phyloP scores from a whole-genome alignment of 2,113 vertebrate species.

The Sinocyclocheilus rhinocerous region DNA sequence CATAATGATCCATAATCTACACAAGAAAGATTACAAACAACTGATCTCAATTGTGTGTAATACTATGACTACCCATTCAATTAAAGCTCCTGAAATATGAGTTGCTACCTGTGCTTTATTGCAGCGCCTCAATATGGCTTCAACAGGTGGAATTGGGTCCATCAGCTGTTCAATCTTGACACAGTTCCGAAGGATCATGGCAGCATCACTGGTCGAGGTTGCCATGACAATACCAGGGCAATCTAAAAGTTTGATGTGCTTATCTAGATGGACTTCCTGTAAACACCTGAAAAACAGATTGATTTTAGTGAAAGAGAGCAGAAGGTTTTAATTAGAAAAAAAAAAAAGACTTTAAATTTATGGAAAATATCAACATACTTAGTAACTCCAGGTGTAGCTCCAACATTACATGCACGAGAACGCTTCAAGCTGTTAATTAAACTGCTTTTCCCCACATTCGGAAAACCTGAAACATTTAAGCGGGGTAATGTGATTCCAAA shows the following conservation, averaged over 20 bases:
- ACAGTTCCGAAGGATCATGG: slow-evolving; percentile 86
- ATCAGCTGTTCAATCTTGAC: slow-evolving; percentile 84
- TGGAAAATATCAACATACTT: slow-evolving; percentile 73
- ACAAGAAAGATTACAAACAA: slow-evolving; percentile 17
- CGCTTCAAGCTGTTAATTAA: slow-evolving; percentile 92
- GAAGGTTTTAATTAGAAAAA: no score
- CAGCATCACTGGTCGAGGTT: slow-evolving; percentile 80
- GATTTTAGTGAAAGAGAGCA: neutral
- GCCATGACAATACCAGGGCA: slow-evolving; percentile 87
- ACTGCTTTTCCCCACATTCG: slow-evolving; percentile 92
- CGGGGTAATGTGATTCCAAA: neutral
- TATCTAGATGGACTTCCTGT: slow-evolving; percentile 87
- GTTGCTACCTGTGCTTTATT: slow-evolving; percentile 79
- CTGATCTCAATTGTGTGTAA: neutral
- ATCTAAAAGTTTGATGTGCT: slow-evolving; percentile 87
- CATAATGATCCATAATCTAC: slow-evolving; percentile 85
- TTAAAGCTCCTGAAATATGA: neutral
- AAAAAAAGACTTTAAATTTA: no score
- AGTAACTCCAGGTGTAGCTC: slow-evolving; percentile 87
- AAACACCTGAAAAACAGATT: slow-evolving; percentile 75
- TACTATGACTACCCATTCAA: neutral
- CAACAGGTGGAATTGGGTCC: slow-evolving; percentile 83
- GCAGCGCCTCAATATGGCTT: slow-evolving; percentile 85
- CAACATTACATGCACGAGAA: slow-evolving; percentile 82
- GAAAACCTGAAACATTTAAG: slow-evolving; percentile 78